Conservation (phyloP, 2,888 invertebrate genomes). For the Lacanobia wlatinum region DNA sequence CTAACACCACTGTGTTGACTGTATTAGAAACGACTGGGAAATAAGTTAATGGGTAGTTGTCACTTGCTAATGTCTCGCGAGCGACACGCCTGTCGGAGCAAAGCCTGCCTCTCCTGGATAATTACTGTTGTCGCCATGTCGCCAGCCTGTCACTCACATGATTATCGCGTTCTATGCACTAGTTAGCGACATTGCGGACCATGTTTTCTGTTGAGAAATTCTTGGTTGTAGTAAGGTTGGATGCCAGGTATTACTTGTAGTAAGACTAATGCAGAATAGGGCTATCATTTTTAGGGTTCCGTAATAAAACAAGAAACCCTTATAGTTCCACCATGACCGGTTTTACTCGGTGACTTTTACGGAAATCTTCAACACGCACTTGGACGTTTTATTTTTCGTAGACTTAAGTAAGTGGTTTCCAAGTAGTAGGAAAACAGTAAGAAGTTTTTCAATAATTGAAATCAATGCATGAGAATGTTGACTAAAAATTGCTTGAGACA, state of each 20-base stretch:
- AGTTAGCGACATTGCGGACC: slow-evolving; percentile 20
- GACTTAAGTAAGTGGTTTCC: too few species aligned
- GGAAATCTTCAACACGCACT: too few species aligned
- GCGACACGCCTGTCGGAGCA: not conserved
- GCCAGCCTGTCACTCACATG: slow-evolving; percentile 11
- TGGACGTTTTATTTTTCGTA: too few species aligned
- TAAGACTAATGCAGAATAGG: too few species aligned
- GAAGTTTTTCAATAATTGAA: too few species aligned
- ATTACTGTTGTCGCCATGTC: slow-evolving; percentile 22
- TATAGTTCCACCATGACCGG: too few species aligned
- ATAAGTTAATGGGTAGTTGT: slow-evolving; percentile 25
- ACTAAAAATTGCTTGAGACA: not conserved
- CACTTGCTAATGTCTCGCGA: not conserved
- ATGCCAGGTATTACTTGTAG: not conserved
- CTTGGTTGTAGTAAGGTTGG: not conserved
- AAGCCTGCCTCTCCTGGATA: slow-evolving; percentile 11
- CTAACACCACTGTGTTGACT: not conserved
- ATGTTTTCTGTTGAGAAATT: slow-evolving; percentile 21
- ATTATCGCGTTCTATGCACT: slow-evolving; percentile 33
- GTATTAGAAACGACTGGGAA: slow-evolving; percentile 5
- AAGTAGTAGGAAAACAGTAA: too few species aligned
- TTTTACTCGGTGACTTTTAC: too few species aligned
- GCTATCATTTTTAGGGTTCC: not conserved
- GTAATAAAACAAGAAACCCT: too few species aligned
- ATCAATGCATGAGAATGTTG: not conserved